Evolutionary conservation across 2,113 vertebrate genomes (phyloP), one percentile per base, ranked within the genome.

Genomic region (Calidris pygmaea): DNA sequence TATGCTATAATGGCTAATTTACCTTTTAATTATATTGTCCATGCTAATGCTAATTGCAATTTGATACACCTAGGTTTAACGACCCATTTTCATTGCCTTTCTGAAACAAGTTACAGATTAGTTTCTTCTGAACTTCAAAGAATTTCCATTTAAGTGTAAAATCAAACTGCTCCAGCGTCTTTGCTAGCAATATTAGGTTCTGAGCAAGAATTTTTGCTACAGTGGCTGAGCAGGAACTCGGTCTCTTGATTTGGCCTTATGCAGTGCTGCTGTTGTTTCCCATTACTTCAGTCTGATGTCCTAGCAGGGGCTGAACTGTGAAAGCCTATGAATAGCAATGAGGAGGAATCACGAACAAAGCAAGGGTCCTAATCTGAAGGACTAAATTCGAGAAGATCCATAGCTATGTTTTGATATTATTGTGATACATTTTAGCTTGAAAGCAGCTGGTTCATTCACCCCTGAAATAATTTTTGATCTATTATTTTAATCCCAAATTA

Each of bases 1-100:
- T 86, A 52, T 77, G 59, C 88, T 77, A 96, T 96, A 94, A 97
- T 92, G 94, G 91, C 85, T 97, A 96, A 97, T 97, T 97, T 97
- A 96, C 90, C 95, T 97, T 97, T 97, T 97, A 97, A 97, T 97
- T 96, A 97, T 95, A 95, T 97, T 96, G 96, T 92, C 95, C 93
- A 77, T 96, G 96, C 90, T 97, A 96, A 97, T 96, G 81, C 93
- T 96, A 96, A 97, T 95, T 97, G 95, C 96, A 93, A 94, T 95
- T 96, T 96, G 96, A 97, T 97, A 97, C 87, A 96, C 92, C 80
- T 95, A 87, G 84, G 94, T 95, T 97, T 97, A 97, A 96, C 55
- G 75, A 96, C 68, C 94, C 95, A 87, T 90, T 97, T 95, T 97
- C 97, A 97, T 71, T 96, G 95, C 81, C 82, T 71, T 93, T 86